Evolutionary conservation across 1,140 invertebrate genomes (phyloP).

Genomic region (Zaprionus davidi): DNA sequence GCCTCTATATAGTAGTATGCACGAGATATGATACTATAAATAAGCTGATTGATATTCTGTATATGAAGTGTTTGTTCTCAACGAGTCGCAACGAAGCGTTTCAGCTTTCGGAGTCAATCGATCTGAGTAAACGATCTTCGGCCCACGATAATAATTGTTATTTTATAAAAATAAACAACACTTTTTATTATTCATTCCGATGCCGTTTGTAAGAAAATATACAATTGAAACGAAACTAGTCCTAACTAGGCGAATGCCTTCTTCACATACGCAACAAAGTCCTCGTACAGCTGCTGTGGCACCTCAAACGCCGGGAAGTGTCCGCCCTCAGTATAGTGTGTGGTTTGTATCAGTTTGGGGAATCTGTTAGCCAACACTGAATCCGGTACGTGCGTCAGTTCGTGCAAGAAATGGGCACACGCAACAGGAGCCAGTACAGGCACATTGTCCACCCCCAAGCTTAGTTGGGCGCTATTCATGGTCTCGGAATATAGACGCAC

Average conservation of each 20-base stretch:
- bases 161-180: slow-evolving; percentile 31
- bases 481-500: slow-evolving; percentile 90
- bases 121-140: slow-evolving; percentile 4
- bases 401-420: slow-evolving; percentile 88
- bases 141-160: background rate
- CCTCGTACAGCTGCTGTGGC: slow-evolving; percentile 88
- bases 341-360: slow-evolving; percentile 87
- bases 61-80: slow-evolving; percentile 12
- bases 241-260: slow-evolving; percentile 50
- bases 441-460: slow-evolving; percentile 85
- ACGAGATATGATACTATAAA: background rate
- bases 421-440: slow-evolving; percentile 87
- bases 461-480: slow-evolving; percentile 83
- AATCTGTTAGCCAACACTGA: slow-evolving; percentile 87
- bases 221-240: slow-evolving; percentile 6
- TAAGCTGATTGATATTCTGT: slow-evolving; percentile 29
- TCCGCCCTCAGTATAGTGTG: slow-evolving; percentile 88
- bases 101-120: background rate
- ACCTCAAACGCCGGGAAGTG: slow-evolving; percentile 94
- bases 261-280: slow-evolving; percentile 85
- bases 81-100: background rate
- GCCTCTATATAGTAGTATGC: background rate
- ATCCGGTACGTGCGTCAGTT: slow-evolving; percentile 87
- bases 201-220: slow-evolving; percentile 29
- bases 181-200: slow-evolving; percentile 25